These are phyloP conservation scores for Eilema caniola DNA, from an alignment of 2,888 invertebrate species.

Conservation along the genomic window DNA sequence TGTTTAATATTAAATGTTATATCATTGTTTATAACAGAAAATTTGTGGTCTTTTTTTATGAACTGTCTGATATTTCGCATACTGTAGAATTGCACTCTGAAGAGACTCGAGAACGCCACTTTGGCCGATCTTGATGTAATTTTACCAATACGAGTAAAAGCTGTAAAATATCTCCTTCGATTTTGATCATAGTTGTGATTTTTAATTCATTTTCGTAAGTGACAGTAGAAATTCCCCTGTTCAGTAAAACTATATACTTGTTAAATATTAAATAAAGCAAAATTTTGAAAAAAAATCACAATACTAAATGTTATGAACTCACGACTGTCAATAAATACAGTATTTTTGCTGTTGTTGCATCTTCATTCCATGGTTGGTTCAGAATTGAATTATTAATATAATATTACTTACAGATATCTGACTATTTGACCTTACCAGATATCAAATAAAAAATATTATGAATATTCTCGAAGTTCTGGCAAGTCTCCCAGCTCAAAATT, in stretches of 20 bases:
- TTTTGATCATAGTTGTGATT: too few species aligned
- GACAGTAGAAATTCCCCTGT: too few species aligned
- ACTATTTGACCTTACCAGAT: neutral
- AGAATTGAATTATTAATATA: neutral
- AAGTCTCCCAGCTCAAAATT: neutral
- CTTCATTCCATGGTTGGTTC: neutral
- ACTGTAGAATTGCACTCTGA: too few species aligned
- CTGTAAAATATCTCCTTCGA: too few species aligned
- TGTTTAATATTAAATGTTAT: neutral
- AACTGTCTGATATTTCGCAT: too few species aligned
- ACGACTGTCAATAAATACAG: neutral
- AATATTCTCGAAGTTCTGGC: neutral
- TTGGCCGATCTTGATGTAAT: too few species aligned
- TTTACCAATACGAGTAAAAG: too few species aligned
- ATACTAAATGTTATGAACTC: neutral
- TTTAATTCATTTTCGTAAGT: too few species aligned
- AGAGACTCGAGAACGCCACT: too few species aligned
- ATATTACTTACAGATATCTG: neutral
- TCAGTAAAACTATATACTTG: too few species aligned
- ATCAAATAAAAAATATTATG: neutral
- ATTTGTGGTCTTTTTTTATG: neutral
- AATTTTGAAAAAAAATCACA: too few species aligned
- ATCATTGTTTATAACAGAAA: neutral
- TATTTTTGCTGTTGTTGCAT: neutral
- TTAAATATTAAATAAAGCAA: too few species aligned